Percentiles rank a stretch among this genome's conserved stretches.
These are phyloP conservation scores for Chymomyza caudatula DNA, from an alignment of 2,888 invertebrate genomes.

Conservation along the genomic window DNA sequence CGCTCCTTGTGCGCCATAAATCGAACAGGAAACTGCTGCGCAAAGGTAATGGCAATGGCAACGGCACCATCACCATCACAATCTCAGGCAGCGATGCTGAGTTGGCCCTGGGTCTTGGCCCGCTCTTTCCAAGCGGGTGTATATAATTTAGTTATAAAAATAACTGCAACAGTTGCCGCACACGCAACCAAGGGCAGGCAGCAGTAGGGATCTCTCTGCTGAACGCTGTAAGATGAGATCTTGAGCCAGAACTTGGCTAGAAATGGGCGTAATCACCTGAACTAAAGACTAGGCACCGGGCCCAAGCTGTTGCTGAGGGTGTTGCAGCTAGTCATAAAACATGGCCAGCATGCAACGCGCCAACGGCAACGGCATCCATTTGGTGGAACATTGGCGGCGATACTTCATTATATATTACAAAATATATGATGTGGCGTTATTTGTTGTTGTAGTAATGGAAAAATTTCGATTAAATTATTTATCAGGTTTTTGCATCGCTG, in stretches of 20 bases:
- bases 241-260: not conserved
- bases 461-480: conserved; percentile 73
- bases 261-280: not conserved
- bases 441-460: conserved; percentile 47
- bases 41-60: conserved; percentile 6
- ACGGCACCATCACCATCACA: not conserved
- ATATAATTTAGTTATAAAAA: conserved; percentile 77
- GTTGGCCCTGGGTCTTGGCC: not conserved
- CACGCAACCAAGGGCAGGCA: not conserved
- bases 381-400: conserved; percentile 40
- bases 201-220: not conserved
- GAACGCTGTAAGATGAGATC: conserved; percentile 60
- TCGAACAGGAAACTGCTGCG: conserved; percentile 56
- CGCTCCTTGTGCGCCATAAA: conserved; percentile 75
- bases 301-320: not conserved
- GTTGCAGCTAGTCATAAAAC: conserved; percentile 36
- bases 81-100: not conserved
- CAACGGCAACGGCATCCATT: not conserved
- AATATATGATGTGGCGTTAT: conserved; percentile 68
- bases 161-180: conserved; percentile 64
- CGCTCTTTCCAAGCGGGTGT: conserved; percentile 48
- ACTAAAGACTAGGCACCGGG: not conserved
- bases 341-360: conserved; percentile 30
- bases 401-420: conserved; percentile 67
- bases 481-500: conserved; percentile 51